Percentiles rank a stretch among this genome's conserved stretches.
Evolutionary conservation across 1,140 invertebrate species (phyloP).

Genomic region (Lamellibrachia luymesi): DNA sequence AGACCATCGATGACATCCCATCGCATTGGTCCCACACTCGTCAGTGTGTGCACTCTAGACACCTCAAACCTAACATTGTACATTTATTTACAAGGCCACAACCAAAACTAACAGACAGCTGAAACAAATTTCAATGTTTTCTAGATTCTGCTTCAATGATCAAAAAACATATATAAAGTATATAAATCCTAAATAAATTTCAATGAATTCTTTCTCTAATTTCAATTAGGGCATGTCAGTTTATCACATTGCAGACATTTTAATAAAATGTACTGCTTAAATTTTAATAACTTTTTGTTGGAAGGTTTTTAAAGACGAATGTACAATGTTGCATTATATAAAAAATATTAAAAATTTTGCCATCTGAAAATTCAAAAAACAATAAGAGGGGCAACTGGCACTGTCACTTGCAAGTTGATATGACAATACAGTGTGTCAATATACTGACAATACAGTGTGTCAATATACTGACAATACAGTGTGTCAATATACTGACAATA

Average conservation of each 20-base stretch:
- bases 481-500: too few relatives aligned
- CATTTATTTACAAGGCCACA: not conserved
- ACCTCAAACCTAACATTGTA: not conserved
- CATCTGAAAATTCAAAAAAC: not conserved
- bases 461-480: not conserved
- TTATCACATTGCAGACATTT: too few relatives aligned
- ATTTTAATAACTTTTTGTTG: not conserved
- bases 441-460: too few relatives aligned
- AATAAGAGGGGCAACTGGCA: not conserved
- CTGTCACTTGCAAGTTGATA: not conserved
- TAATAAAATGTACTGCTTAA: not conserved
- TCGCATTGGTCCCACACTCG: not conserved
- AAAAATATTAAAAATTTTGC: not conserved
- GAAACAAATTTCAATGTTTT: not conserved
- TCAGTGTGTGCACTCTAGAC: not conserved
- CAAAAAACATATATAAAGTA: not conserved
- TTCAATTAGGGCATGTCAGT: too few relatives aligned
- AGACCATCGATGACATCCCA: not conserved
- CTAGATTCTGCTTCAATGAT: not conserved
- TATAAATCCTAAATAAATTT: not conserved
- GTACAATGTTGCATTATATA: not conserved
- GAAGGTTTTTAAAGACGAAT: not conserved
- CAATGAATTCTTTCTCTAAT: not conserved
- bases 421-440: not conserved
- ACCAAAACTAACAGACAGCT: not conserved